phyloP scores from a whole-genome alignment of 2,113 vertebrate species.

The Pterocles burchelli region DNA sequence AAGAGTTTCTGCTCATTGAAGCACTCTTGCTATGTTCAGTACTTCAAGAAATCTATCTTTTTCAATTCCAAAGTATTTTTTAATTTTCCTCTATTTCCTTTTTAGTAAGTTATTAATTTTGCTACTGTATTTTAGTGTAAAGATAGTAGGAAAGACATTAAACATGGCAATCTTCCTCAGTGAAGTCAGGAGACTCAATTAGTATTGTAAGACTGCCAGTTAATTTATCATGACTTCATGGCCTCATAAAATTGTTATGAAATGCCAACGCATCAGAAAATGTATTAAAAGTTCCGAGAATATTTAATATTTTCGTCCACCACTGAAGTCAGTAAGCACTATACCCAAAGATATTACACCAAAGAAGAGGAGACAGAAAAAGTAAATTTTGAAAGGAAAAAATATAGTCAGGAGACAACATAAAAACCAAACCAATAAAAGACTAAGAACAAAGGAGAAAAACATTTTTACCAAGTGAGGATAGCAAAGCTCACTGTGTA shows the following conservation, averaged over 20 bases:
- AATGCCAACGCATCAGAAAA: not conserved
- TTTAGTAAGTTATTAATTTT: slow-evolving; percentile 6
- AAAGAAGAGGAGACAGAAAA: not conserved
- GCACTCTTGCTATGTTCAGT: not conserved
- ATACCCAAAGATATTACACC: not conserved
- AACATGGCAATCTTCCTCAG: not conserved
- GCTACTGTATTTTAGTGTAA: not conserved
- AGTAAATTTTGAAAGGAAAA: not conserved
- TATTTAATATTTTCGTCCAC: not conserved
- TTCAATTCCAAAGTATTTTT: not conserved
- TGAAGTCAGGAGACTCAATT: not conserved
- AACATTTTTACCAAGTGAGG: not conserved
- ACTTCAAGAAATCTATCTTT: not conserved
- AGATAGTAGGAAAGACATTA: slow-evolving; percentile 19
- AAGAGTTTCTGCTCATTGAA: not conserved
- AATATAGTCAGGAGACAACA: not conserved
- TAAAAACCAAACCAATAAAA: not conserved
- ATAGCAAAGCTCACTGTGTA: not conserved
- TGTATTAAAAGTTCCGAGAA: not conserved
- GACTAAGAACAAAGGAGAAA: not conserved
- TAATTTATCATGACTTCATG: slow-evolving; percentile 32
- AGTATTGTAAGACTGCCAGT: not conserved
- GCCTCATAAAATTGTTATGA: not conserved
- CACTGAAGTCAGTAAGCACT: not conserved
- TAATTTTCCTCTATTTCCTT: not conserved